These are phyloP conservation scores for Papilio protenor DNA, from an alignment of 2,888 invertebrate species.

Conservation along the genomic window DNA sequence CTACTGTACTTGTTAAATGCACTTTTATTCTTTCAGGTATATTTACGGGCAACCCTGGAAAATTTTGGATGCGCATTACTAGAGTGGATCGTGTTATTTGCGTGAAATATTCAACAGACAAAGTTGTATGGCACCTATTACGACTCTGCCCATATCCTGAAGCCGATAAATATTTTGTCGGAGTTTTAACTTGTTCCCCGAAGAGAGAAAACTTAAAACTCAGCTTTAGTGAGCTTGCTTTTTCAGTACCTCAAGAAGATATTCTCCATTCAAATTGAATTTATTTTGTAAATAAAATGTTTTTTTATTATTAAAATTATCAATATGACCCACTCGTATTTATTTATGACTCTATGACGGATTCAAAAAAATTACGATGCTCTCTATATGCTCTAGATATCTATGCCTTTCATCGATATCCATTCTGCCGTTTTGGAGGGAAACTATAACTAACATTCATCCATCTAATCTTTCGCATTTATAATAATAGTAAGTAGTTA, in stretches of 20 bases:
- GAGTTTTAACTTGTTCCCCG: constrained; percentile 70
- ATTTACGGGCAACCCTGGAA: constrained; percentile 65
- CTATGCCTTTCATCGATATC: too few relatives aligned
- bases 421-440: too few relatives aligned
- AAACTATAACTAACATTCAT: too few relatives aligned
- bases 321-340: neutral
- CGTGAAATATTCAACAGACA: constrained; percentile 71
- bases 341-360: too few relatives aligned
- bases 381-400: too few relatives aligned
- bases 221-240: constrained; percentile 59
- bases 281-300: neutral
- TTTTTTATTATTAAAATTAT: neutral
- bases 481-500: too few relatives aligned
- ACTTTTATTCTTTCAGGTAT: constrained; percentile 60
- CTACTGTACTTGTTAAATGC: neutral
- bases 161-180: constrained; percentile 58
- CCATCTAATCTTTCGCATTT: too few relatives aligned
- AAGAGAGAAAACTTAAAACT: constrained; percentile 62
- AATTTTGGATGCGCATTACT: constrained; percentile 69
- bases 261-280: constrained; percentile 68
- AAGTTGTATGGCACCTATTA: constrained; percentile 62
- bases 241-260: constrained; percentile 61
- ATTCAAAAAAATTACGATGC: too few relatives aligned
- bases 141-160: constrained; percentile 62
- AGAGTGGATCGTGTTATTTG: constrained; percentile 61